Evolutionary conservation across 2,797 vertebrate species (phyloP).

Genomic region (Lemur catta): DNA sequence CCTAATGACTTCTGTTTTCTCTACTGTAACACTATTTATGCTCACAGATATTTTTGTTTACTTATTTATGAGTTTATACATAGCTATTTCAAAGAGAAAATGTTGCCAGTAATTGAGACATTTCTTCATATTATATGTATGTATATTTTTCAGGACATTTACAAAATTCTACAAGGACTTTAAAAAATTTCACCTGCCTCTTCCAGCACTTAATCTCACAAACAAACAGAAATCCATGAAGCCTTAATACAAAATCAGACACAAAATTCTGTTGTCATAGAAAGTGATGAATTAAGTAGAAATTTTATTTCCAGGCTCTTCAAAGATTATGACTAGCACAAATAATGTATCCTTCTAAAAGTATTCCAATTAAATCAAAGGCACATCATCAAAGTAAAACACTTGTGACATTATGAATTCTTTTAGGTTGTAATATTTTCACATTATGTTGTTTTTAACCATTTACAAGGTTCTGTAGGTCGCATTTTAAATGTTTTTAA

Average conservation of each 20-base stretch:
- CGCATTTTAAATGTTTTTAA: conserved; percentile 52
- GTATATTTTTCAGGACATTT: neutral
- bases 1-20: neutral
- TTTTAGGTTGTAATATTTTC: conserved; percentile 37
- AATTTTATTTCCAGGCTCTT: conserved; percentile 83
- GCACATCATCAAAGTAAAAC: conserved; percentile 59
- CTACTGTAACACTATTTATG: neutral
- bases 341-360: conserved; percentile 74
- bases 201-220: neutral
- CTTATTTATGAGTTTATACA: neutral
- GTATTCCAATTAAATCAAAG: conserved; percentile 77
- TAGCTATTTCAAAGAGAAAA: conserved; percentile 9
- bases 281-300: conserved; percentile 63
- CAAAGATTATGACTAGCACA: conserved; percentile 79
- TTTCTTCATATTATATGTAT: neutral
- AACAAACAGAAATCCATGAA: conserved; percentile 37
- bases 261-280: conserved; percentile 42
- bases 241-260: conserved; percentile 24
- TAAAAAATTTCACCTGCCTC: conserved; percentile 25
- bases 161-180: neutral
- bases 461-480: conserved; percentile 34
- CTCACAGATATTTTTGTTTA: neutral
- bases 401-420: conserved; percentile 37
- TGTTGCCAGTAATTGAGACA: neutral
- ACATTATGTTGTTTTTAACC: conserved; percentile 49